These are phyloP conservation scores for Onchidella celtica DNA, from an alignment of 2,888 invertebrate species.

Conservation along the genomic window DNA sequence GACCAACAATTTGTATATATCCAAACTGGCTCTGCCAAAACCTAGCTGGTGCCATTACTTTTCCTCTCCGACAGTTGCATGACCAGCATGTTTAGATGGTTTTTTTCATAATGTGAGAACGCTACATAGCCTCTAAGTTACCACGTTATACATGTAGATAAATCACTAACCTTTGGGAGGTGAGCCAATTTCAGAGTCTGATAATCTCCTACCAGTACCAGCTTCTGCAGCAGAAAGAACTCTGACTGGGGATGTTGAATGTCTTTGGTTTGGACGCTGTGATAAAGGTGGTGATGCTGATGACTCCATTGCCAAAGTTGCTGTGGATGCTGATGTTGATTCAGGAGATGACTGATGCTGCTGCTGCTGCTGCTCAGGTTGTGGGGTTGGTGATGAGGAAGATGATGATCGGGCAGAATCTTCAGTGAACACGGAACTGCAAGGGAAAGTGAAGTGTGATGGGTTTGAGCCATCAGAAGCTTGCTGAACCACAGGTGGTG, in stretches of 20 bases:
- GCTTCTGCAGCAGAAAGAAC: constrained; percentile 77
- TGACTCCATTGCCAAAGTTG: constrained; percentile 63
- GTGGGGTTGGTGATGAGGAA: constrained; percentile 81
- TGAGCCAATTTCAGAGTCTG: constrained; percentile 95
- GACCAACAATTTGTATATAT: too few relatives aligned
- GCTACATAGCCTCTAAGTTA: too few relatives aligned
- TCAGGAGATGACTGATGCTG: constrained; percentile 2
- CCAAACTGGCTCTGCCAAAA: too few relatives aligned
- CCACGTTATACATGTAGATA: too few relatives aligned
- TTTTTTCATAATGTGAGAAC: too few relatives aligned
- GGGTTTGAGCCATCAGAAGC: constrained; percentile 10
- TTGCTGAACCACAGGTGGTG: constrained; percentile 56
- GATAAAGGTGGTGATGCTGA: constrained; percentile 76
- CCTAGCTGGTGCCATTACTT: too few relatives aligned
- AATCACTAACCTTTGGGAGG: constrained; percentile 94
- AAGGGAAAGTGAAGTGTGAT: constrained; percentile 65
- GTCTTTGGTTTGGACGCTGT: constrained; percentile 79
- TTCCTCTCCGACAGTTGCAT: too few relatives aligned
- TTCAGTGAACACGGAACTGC: constrained; percentile 77
- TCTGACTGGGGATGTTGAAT: constrained; percentile 81
- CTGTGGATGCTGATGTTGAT: constrained; percentile 53
- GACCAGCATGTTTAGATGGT: too few relatives aligned
- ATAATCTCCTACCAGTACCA: constrained; percentile 86
- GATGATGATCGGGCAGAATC: constrained; percentile 69
- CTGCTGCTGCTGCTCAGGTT: constrained; percentile 80